Base-by-base conservation (phyloP, 1,140 invertebrate genomes). In the Caerostris darwini region DNA sequence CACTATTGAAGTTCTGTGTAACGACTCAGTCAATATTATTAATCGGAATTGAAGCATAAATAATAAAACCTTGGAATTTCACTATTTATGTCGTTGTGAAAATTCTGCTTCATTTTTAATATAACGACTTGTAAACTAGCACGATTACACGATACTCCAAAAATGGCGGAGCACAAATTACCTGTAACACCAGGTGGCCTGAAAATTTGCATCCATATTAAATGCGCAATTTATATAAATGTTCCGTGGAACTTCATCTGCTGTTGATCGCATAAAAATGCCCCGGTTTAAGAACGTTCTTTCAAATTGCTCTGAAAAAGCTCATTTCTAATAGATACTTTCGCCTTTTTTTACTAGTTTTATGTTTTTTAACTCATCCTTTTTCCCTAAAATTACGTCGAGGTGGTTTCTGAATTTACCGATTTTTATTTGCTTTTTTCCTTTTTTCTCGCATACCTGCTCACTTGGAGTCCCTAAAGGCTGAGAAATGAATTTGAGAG, bases 121-220 rank as follows among this genome's bases (percentile, higher is more conserved):
- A 71, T 93, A 87, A 93, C 64, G 91, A 86, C 91, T 87, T 93
- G 91, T 93, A 87, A 86, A 93, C 91, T 87, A 87, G 83, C 34
- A 4, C 82, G 53, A 59, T 87, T 93, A 93, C 91, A 93, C 19
- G 17, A 53, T 92, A 58, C 56, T 81, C 14, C 53, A 69, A 34
- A 77, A 67, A 85, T 58, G 56, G 58, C 50, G 14, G 83, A 86
- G 71, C 19, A 19, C 67, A 93, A 93, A 93, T 93, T 93, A 86
- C 91, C 91, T 86, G 82, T 57, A 58, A 69, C 61, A 82, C 82
- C 91, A 93, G 91, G 61, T 93, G 91, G 82, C 56, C 14, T n/a
- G 6, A 87, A 93, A 93, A 93, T 93, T 93, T 93, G 91, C 91
- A 93, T 93, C 91, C 83, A 93, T 93, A 93, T 93, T 93, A 93